A percentile compares a stretch with the other conserved stretches of the same genome.
phyloP scores from a whole-genome alignment of 2,797 vertebrate species.

The Amblyraja radiata region DNA sequence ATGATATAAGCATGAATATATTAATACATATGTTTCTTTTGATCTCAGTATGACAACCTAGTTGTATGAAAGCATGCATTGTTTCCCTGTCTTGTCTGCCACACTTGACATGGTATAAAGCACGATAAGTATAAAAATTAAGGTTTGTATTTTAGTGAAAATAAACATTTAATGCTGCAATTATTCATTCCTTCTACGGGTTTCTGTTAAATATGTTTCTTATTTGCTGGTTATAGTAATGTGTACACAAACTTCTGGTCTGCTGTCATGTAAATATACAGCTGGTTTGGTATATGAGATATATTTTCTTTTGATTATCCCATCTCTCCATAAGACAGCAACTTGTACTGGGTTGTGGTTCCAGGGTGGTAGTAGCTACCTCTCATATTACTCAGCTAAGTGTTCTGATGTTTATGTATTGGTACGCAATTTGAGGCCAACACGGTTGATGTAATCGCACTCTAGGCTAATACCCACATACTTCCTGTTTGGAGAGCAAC shows the following conservation, averaged over 20 bases:
- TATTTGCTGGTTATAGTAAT: constrained; percentile 18
- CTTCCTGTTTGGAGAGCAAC: neutral
- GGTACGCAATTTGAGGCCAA: neutral
- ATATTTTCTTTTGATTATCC: neutral
- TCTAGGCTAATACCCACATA: neutral
- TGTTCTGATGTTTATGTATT: neutral
- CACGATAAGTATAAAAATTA: neutral
- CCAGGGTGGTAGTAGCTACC: neutral
- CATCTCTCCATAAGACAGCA: neutral
- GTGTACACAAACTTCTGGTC: neutral
- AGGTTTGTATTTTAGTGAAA: constrained; percentile 21
- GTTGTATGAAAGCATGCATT: neutral
- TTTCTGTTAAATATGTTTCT: neutral
- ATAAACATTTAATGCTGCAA: constrained; percentile 41
- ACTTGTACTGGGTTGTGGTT: neutral
- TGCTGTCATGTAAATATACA: neutral
- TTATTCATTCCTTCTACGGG: constrained; percentile 46
- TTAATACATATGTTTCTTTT: neutral
- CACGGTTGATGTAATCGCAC: neutral
- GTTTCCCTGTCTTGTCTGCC: neutral
- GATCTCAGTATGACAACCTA: neutral
- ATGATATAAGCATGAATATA: neutral
- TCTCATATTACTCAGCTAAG: neutral
- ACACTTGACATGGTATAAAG: neutral
- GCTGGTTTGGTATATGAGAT: neutral